Evolutionary conservation across 2,888 invertebrate species (phyloP).

Genomic region (Mycogona germanica): DNA sequence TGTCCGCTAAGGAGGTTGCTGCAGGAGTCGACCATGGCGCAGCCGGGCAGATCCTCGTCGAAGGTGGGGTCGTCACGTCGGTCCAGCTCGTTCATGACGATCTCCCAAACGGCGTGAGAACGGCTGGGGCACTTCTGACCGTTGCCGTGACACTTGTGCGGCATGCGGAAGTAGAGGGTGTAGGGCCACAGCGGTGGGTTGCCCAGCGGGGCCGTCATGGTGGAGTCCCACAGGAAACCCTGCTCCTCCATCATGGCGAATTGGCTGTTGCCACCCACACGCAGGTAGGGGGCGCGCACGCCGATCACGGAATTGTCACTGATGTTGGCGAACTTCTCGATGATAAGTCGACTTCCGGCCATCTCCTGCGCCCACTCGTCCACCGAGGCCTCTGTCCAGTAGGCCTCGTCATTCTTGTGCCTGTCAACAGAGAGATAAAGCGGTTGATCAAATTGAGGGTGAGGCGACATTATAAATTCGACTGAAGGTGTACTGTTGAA

Average conservation of each 20-base stretch:
- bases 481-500: too few species aligned
- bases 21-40: conserved; percentile 89
- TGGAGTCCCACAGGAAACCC: conserved; percentile 90
- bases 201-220: conserved; percentile 77
- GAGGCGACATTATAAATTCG: too few species aligned
- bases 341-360: conserved; percentile 76
- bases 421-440: conserved; percentile 11
- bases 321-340: conserved; percentile 66
- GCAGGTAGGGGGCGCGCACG: conserved; percentile 72
- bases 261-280: conserved; percentile 87
- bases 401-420: conserved; percentile 77
- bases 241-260: conserved; percentile 91
- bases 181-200: conserved; percentile 95
- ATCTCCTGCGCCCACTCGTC: conserved; percentile 91
- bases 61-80: conserved; percentile 86
- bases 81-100: conserved; percentile 91
- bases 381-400: conserved; percentile 76
- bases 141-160: conserved; percentile 88
- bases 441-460: not conserved
- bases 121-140: conserved; percentile 73
- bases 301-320: conserved; percentile 84
- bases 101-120: conserved; percentile 90
- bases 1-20: conserved; percentile 84
- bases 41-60: conserved; percentile 80
- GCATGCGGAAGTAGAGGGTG: conserved; percentile 92